Evolutionary conservation across 2,797 vertebrate species (phyloP).

Genomic region (Garrulus glandarius): DNA sequence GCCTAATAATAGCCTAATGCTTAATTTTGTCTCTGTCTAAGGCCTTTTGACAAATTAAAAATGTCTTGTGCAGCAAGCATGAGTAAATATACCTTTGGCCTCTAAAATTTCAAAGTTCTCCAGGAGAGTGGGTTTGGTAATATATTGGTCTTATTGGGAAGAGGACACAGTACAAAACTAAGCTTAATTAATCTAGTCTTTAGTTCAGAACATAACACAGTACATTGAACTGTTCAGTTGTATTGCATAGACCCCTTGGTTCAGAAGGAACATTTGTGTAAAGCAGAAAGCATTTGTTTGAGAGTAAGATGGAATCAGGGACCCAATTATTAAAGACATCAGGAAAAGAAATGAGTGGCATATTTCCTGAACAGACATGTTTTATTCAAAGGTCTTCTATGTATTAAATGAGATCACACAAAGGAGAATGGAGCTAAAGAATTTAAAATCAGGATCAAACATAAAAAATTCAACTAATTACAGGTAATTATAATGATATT

Average conservation of each 20-base stretch:
- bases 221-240: not conserved
- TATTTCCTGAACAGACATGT: not conserved
- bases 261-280: not conserved
- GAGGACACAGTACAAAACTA: not conserved
- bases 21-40: not conserved
- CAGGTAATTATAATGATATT: not conserved
- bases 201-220: not conserved
- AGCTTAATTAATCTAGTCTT: not conserved
- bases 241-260: not conserved
- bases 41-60: not conserved
- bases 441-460: not conserved
- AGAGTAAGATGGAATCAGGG: not conserved
- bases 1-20: not conserved
- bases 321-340: not conserved
- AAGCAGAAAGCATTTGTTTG: not conserved
- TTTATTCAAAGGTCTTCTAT: not conserved
- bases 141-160: not conserved
- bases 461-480: not conserved
- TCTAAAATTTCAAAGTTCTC: not conserved
- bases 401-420: not conserved
- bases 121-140: not conserved
- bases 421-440: not conserved
- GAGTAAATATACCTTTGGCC: not conserved
- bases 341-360: not conserved
- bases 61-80: not conserved